phyloP scores from a whole-genome alignment of 1,140 invertebrate species.

The Aphaenogaster ashmeadi region DNA sequence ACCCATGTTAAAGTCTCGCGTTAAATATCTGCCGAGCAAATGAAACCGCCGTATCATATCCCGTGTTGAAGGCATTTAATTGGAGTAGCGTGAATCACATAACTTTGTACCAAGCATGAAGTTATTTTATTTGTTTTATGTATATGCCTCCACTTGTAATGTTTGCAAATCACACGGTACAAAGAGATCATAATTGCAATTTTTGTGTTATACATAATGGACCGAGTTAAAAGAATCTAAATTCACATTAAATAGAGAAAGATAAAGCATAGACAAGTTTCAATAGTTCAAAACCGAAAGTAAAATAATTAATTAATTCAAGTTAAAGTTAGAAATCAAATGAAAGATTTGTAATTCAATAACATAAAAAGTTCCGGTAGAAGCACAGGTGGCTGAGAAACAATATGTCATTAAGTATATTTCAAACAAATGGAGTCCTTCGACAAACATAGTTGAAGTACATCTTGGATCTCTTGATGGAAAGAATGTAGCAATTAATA shows the following conservation, averaged over 20 bases:
- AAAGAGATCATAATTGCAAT: background rate
- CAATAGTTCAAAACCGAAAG: background rate
- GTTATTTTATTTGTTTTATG: background rate
- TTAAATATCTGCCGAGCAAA: constrained; percentile 14
- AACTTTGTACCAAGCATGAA: background rate
- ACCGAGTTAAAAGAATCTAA: background rate
- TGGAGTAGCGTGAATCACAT: background rate
- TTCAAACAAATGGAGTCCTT: background rate
- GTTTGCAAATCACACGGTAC: background rate
- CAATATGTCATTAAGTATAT: background rate
- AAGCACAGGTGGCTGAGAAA: background rate
- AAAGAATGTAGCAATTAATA: constrained; percentile 23
- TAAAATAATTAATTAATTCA: constrained; percentile 14
- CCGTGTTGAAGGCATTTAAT: constrained; percentile 23
- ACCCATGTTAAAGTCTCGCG: background rate
- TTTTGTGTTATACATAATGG: background rate
- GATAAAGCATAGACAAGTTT: background rate
- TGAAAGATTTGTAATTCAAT: background rate
- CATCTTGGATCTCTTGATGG: background rate
- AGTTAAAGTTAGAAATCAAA: background rate
- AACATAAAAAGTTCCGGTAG: background rate
- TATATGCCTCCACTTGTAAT: background rate
- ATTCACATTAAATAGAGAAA: no score
- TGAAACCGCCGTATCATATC: constrained; percentile 18
- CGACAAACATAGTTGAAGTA: background rate